A percentile compares a stretch with the other conserved stretches of the same genome.
These are phyloP conservation scores for Cephus rjabovi DNA, from an alignment of 2,888 invertebrate genomes.

Conservation along the genomic window DNA sequence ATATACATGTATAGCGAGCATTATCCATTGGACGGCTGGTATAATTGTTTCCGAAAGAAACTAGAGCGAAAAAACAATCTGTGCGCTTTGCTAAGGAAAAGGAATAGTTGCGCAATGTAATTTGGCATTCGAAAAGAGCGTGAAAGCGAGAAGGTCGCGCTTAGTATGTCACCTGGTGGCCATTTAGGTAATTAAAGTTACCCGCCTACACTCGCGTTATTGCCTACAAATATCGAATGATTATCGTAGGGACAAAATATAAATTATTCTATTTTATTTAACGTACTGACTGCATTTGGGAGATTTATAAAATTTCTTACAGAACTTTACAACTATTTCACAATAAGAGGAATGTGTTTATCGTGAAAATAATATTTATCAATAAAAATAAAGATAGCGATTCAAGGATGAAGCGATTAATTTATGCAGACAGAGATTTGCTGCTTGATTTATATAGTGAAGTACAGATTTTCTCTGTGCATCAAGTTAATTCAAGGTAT, in stretches of 20 bases:
- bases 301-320: neutral
- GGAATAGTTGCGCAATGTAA: neutral
- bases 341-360: neutral
- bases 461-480: neutral
- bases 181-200: neutral
- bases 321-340: neutral
- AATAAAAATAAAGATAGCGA: neutral
- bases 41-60: neutral
- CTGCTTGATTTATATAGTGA: neutral
- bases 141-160: neutral
- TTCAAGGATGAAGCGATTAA: neutral
- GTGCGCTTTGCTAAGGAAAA: neutral
- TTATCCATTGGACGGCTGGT: neutral
- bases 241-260: neutral
- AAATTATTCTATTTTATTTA: neutral
- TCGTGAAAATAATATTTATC: neutral
- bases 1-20: neutral
- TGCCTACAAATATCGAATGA: neutral
- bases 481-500: neutral
- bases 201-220: neutral
- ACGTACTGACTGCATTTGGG: neutral
- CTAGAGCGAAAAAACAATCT: neutral
- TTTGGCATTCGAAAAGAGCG: neutral
- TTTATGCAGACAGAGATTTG: neutral
- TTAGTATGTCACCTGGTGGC: neutral